Base-by-base conservation (phyloP, 2,888 invertebrate species). In the Melieria crassipennis region DNA sequence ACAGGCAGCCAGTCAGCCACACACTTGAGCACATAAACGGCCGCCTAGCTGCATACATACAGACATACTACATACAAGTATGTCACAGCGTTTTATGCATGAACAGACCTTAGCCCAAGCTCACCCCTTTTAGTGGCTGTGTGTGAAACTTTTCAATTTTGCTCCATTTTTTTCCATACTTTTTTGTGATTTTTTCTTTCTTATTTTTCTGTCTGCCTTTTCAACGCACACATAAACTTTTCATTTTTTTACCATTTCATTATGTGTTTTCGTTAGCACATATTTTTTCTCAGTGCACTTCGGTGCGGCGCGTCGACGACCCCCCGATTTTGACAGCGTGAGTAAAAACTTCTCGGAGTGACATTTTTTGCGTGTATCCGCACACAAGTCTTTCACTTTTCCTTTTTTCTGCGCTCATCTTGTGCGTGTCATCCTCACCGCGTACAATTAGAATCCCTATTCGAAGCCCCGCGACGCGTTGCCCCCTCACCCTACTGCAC, bases 261-360 rank as follows among this genome's bases (percentile, higher is more conserved):
- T 57, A 57, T n/a, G 46, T 66, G 43, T 56, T 57, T 30, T 56
- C 30, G 30, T 30, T 30, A 30, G 30, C 30, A 30, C 30, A 30
- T 30, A 30, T 30, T 13, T 11, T 55, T 10, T 7, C 13, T 55
- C 10, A 13, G 63, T 13, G 7, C 43, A 46, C 42, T n/a, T 58
- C 43, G 42, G n/a, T 66, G 43, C 3, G 13, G 13, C 46, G 56
- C 56, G 30, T 30, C 50, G 47, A 16, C 47, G 64, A 58, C 57
- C 64, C 71, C 71, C 71, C 64, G 58, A 48, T 60, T 72, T 64
- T 76, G 78, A 76, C 71, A 69, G 65, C 71, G 71, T 77, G 69
- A 73, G 72, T 74, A 75, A 72, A 71, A 71, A 61, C 62, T 67
- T 66, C 67, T 70, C 64, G 65, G 70, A 76, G 72, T 71, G 71